Conservation (phyloP, 1,140 invertebrate genomes). For the Lepeophtheirus salmonis region DNA sequence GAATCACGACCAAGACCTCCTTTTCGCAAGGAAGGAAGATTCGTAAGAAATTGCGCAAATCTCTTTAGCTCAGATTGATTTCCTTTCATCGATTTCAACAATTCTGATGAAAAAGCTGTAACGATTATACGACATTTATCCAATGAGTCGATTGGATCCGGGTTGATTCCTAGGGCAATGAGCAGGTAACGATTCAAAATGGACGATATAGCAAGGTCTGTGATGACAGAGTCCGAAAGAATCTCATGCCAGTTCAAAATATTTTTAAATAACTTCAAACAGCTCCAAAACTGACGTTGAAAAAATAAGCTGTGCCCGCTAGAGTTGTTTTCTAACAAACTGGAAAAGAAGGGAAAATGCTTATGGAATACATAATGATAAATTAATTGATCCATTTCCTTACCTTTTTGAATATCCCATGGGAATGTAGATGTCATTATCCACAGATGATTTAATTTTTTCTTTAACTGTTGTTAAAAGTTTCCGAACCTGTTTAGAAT, state of each 20-base stretch:
- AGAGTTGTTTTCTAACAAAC: not conserved
- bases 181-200: constrained; percentile 5
- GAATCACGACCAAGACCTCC: not conserved
- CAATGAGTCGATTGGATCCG: constrained; percentile 3
- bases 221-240: constrained; percentile 3
- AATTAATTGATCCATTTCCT: not conserved
- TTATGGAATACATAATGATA: not conserved
- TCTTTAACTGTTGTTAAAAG: not conserved
- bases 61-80: not conserved
- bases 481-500: constrained; percentile 3
- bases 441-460: constrained; percentile 4
- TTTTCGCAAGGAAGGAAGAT: not conserved
- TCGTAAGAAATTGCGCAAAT: not conserved
- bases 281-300: constrained; percentile 14
- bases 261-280: constrained; percentile 15
- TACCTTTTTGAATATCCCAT: constrained; percentile 10
- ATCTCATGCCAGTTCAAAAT: constrained; percentile 10
- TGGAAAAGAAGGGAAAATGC: not conserved
- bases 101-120: not conserved
- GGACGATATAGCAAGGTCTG: not conserved
- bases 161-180: constrained; percentile 13
- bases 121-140: constrained; percentile 1
- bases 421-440: constrained; percentile 15
- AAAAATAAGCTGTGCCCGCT: not conserved
- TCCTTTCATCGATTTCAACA: not conserved